These are phyloP conservation scores for Yponomeuta sedellus DNA, from an alignment of 2,888 invertebrate species.

Conservation along the genomic window DNA sequence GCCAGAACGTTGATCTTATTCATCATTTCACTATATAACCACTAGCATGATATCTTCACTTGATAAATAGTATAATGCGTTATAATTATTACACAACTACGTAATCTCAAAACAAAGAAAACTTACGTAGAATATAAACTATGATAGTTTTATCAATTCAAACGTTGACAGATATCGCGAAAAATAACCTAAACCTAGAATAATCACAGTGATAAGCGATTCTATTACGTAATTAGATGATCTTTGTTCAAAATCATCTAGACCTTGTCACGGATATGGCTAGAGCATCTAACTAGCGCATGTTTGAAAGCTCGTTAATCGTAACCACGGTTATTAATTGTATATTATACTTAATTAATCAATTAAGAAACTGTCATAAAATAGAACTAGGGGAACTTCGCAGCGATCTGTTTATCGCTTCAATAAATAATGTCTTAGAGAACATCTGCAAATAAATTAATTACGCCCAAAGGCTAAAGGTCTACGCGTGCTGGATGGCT, in stretches of 20 bases:
- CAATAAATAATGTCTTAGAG: slow-evolving; percentile 28
- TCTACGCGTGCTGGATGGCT: slow-evolving; percentile 61
- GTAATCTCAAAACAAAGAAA: slow-evolving; percentile 2
- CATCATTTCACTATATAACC: not conserved
- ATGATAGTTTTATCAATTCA: not conserved
- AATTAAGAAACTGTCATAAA: slow-evolving; percentile 5
- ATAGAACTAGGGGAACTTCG: not conserved
- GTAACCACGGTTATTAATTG: not conserved
- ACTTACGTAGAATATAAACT: not conserved
- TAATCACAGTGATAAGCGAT: not conserved
- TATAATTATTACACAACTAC: not conserved
- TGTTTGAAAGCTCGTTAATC: slow-evolving; percentile 1
- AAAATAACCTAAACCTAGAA: not conserved
- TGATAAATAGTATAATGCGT: not conserved
- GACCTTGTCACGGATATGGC: not conserved
- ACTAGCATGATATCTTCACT: not conserved
- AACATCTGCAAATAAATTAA: slow-evolving; percentile 62
- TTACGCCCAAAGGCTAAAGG: slow-evolving; percentile 64
- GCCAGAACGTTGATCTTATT: not conserved
- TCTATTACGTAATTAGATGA: not conserved
- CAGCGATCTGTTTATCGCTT: slow-evolving; percentile 6
- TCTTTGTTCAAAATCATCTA: not conserved
- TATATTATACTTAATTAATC: not conserved
- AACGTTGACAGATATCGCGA: not conserved
- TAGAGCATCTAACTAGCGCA: not conserved